phyloP scores from a whole-genome alignment of 2,113 vertebrate genomes.

The Chlamydotis undulata region DNA sequence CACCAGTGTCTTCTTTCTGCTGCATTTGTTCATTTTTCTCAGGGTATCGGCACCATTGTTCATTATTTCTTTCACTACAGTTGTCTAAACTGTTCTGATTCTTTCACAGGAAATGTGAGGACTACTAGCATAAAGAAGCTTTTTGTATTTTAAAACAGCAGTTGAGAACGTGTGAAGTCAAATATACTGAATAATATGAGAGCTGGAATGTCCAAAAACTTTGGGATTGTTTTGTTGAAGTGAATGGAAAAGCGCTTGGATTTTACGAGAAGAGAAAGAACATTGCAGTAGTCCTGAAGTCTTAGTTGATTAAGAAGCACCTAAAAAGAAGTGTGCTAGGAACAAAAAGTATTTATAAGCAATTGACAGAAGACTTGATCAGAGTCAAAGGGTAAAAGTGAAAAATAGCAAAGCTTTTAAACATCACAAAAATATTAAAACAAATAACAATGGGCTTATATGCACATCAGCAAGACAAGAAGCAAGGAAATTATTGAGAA shows the following conservation, averaged over 20 bases:
- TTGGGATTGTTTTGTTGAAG: background rate
- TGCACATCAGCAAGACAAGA: background rate
- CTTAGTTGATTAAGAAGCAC: background rate
- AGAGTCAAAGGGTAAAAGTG: background rate
- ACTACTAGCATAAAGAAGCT: background rate
- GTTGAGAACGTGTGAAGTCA: background rate
- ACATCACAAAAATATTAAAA: background rate
- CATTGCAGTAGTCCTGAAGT: background rate
- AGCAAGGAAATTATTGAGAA: background rate
- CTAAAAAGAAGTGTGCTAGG: background rate
- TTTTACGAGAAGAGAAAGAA: background rate
- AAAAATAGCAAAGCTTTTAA: background rate
- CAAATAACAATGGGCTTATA: background rate
- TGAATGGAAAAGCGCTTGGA: background rate
- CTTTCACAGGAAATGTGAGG: background rate
- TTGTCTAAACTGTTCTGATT: background rate
- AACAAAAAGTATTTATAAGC: background rate
- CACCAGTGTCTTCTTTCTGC: background rate
- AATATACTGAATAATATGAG: background rate
- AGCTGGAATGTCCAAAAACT: background rate
- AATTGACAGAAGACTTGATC: background rate
- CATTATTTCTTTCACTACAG: background rate
- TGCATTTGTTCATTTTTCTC: background rate
- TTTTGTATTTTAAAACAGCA: background rate
- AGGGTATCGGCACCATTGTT: background rate